Base-by-base conservation (phyloP, 2,797 vertebrate genomes). In the Silurus aristotelis region DNA sequence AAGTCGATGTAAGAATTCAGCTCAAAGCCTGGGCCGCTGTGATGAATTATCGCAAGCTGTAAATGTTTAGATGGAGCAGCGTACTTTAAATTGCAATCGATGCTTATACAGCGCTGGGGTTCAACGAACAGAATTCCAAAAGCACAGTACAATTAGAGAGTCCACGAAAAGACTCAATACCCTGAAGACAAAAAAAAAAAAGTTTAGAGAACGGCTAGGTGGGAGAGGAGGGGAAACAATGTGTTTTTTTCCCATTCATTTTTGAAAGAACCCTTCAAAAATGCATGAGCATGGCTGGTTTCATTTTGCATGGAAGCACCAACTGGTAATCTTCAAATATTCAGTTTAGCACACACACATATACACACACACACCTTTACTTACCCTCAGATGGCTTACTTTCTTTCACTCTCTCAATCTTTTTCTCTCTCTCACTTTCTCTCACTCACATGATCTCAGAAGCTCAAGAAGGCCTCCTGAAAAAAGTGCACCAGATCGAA, bases 71-170 rank as follows among this genome's bases (percentile, higher is more conserved):
- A 93, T 91, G 91, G 89, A 90, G 91, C 13, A 63, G 43, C 31
- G 58, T n/a, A 31, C 92, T 91, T 91, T 92, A 93, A 93, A 94
- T 94, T 93, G 91, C 92, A 93, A 94, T 94, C 93, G 91, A 93
- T 95, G 93, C 93, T 92, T 92, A 87, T 90, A 87, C 89, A 90
- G 89, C 90, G 90, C 91, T 89, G 86, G 89, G 89, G 86, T 61
- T 92, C 89, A 90, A 92, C 91, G 87, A 88, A 87, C 68, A 89
- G 91, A 92, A 93, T 88, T 89, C 82, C 86, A 60, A 89, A 89
- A 89, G 89, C 77, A n/a, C 88, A 87, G 83, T 86, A 92, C 87
- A 79, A 88, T 87, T 68, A 86, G 68, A 90, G 88, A 79, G 85
- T 78, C 87, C 82, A 87, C 85, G 85, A 89, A 92, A 94, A 90